Evolutionary conservation across 2,888 invertebrate species (phyloP).

Genomic region (Platycheirus albimanus): DNA sequence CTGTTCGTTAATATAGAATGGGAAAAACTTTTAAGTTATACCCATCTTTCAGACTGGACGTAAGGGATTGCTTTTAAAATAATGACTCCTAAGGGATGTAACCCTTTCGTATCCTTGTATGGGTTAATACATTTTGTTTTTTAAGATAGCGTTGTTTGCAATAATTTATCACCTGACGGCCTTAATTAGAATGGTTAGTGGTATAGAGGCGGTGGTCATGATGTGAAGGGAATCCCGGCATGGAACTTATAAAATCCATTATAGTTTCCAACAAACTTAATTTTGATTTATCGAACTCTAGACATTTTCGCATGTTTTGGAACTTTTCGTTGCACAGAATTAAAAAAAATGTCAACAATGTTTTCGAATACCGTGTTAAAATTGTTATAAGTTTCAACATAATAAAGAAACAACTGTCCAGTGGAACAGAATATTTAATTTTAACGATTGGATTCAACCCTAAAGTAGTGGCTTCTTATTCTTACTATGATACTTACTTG

Average conservation of each 20-base stretch:
- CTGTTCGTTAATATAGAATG: constrained; percentile 21
- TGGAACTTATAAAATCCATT: constrained; percentile 67
- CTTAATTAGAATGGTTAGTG: constrained; percentile 54
- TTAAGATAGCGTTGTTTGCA: constrained; percentile 52
- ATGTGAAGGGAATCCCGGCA: constrained; percentile 38
- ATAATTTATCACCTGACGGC: constrained; percentile 68
- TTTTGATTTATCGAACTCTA: constrained; percentile 54
- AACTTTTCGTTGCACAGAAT: neutral
- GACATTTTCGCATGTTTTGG: neutral
- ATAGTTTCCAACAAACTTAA: constrained; percentile 49
- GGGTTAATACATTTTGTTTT: constrained; percentile 60
- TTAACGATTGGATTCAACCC: constrained; percentile 25
- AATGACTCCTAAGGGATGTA: constrained; percentile 68
- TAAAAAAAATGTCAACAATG: neutral
- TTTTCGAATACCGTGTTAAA: constrained; percentile 1
- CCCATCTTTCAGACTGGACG: constrained; percentile 65
- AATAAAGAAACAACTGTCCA: constrained; percentile 12
- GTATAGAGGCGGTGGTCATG: constrained; percentile 28
- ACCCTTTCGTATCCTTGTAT: constrained; percentile 62
- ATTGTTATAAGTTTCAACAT: neutral
- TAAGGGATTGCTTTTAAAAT: constrained; percentile 68
- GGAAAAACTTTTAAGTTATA: constrained; percentile 61
- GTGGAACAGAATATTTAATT: constrained; percentile 26
- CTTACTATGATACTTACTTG: too few species aligned
- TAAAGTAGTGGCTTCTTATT: constrained; percentile 24